Percentiles rank a stretch among this genome's conserved stretches.
These are phyloP conservation scores for Anguilla megastoma DNA, from an alignment of 2,797 vertebrate species.

Conservation along the genomic window DNA sequence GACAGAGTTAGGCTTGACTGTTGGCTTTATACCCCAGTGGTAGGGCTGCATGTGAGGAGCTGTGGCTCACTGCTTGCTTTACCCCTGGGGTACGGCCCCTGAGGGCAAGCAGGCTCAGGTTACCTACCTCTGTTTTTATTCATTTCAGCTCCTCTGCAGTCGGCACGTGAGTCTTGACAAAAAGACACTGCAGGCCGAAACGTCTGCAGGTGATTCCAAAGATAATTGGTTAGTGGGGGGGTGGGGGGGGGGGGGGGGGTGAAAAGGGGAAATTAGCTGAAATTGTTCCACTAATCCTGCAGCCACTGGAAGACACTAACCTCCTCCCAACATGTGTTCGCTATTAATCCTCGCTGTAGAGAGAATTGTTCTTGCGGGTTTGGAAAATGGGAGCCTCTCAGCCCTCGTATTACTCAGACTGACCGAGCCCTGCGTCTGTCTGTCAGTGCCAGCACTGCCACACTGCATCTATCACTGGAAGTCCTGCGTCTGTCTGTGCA, in stretches of 20 bases:
- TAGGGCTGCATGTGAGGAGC: not conserved
- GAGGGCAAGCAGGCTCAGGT: not conserved
- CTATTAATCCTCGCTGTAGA: conserved; percentile 61
- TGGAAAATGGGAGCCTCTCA: conserved; percentile 45
- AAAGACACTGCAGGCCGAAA: not conserved
- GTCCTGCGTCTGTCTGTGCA: not conserved
- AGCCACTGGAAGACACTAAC: conserved; percentile 69
- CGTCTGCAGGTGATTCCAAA: conserved; percentile 32
- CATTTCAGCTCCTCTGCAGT: not conserved
- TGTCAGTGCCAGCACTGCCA: not conserved
- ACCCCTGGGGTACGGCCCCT: conserved; percentile 9
- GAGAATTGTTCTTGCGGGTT: conserved; percentile 3
- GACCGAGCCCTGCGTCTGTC: conserved; percentile 9
- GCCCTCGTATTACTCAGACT: conserved; percentile 53
- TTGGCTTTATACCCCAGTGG: not conserved
- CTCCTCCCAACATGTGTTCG: conserved; percentile 71
- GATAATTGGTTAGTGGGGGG: conserved; percentile 28
- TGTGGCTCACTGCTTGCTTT: not conserved
- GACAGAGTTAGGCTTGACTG: not conserved
- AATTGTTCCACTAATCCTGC: conserved; percentile 69
- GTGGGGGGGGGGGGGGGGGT: conserved; percentile 46
- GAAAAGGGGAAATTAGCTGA: conserved; percentile 52
- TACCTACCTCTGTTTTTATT: conserved; percentile 13
- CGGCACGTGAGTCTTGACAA: not conserved
- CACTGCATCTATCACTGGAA: not conserved